Evolutionary conservation across 2,797 vertebrate species (phyloP).

Genomic region (Acipenser transmontanus): DNA sequence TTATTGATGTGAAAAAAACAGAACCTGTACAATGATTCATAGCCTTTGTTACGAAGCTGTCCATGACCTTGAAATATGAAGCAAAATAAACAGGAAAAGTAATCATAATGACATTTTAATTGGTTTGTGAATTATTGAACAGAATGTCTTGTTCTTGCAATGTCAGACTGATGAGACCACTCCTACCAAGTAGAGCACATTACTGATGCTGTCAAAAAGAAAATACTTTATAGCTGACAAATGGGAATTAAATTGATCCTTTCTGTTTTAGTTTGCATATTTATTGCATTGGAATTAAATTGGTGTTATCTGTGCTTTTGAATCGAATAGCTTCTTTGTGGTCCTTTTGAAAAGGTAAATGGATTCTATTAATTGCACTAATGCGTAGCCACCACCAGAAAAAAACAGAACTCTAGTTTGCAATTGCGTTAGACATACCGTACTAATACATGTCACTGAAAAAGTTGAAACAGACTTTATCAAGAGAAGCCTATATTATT

Average conservation of each 20-base stretch:
- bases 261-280: too few relatives aligned
- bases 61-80: conserved; percentile 62
- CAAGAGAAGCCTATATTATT: too few relatives aligned
- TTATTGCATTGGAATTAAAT: neutral
- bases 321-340: neutral
- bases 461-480: too few relatives aligned
- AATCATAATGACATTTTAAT: conserved; percentile 65
- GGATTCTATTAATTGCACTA: too few relatives aligned
- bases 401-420: too few relatives aligned
- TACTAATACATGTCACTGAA: too few relatives aligned
- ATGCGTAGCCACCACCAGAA: too few relatives aligned
- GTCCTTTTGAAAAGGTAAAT: too few relatives aligned
- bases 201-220: neutral
- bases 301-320: too few relatives aligned
- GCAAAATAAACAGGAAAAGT: conserved; percentile 49
- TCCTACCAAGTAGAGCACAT: neutral
- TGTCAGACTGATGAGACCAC: neutral
- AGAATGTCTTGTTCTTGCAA: conserved; percentile 38
- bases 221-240: neutral
- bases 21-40: conserved; percentile 47
- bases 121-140: conserved; percentile 66
- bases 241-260: too few relatives aligned
- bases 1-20: neutral
- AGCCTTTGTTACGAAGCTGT: conserved; percentile 43
- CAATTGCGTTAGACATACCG: too few relatives aligned